A percentile compares a stretch with the other conserved stretches of the same genome.
phyloP scores from a whole-genome alignment of 2,797 vertebrate genomes.

The Ispidina picta region DNA sequence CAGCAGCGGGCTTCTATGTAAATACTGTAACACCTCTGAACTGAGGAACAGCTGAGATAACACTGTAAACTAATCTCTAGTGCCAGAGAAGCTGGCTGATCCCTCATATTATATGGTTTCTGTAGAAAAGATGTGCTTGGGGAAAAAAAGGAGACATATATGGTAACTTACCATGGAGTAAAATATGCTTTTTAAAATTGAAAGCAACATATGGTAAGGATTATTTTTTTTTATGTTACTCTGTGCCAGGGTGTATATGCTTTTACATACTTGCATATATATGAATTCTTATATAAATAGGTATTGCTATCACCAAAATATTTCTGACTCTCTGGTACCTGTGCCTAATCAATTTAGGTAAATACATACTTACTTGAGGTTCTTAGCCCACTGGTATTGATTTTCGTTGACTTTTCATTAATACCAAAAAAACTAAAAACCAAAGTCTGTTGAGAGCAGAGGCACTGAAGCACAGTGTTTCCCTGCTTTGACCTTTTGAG shows the following conservation, averaged over 20 bases:
- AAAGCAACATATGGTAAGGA: background rate
- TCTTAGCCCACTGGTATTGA: background rate
- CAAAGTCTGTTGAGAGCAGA: background rate
- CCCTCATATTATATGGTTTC: background rate
- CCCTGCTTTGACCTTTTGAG: background rate
- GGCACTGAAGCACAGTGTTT: background rate
- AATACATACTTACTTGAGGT: background rate
- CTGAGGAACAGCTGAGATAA: conserved; percentile 77
- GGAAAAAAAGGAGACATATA: background rate
- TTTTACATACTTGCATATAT: background rate
- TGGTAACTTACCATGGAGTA: background rate
- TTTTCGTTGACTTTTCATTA: background rate
- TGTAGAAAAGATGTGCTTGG: conserved; percentile 9
- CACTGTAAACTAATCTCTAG: conserved; percentile 73
- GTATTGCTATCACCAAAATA: background rate
- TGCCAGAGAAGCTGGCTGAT: conserved; percentile 31
- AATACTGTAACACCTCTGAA: conserved; percentile 76
- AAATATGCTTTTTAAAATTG: background rate
- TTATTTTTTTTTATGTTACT: background rate
- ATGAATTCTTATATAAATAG: background rate
- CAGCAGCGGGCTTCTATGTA: conserved; percentile 71
- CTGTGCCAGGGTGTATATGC: background rate
- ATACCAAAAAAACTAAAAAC: background rate
- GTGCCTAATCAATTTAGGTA: background rate
- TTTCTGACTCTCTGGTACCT: background rate